A percentile compares a stretch with the other conserved stretches of the same genome.
These are phyloP conservation scores for Epinephelus cyanopodus DNA, from an alignment of 2,113 vertebrate species.

Conservation along the genomic window DNA sequence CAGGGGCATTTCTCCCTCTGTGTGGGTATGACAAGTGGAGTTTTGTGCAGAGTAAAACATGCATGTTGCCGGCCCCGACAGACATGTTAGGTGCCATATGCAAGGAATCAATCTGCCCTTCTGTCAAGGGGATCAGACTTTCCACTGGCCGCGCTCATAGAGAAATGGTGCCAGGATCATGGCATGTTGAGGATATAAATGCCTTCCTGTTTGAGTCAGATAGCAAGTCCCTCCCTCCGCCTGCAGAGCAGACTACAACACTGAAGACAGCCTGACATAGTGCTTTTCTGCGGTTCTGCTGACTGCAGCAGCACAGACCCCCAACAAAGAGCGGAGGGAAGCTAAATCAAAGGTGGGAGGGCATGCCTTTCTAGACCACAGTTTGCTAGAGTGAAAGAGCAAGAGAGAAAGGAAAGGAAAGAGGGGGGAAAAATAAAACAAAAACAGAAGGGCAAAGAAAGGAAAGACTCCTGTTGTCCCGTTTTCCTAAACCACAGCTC, in stretches of 20 bases:
- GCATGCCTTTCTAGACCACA: slow-evolving; percentile 46
- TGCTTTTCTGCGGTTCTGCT: slow-evolving; percentile 67
- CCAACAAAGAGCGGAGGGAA: slow-evolving; percentile 61
- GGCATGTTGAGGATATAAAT: slow-evolving; percentile 78
- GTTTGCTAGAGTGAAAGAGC: slow-evolving; percentile 50
- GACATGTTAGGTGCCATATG: slow-evolving; percentile 54
- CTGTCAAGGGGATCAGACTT: slow-evolving; percentile 72
- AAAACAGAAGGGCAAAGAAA: slow-evolving; percentile 64
- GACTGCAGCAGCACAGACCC: slow-evolving; percentile 66
- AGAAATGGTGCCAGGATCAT: slow-evolving; percentile 58
- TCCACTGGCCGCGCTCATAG: slow-evolving; percentile 65
- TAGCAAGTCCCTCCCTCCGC: slow-evolving; percentile 49
- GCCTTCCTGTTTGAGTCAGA: slow-evolving; percentile 78
- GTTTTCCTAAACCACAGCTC: slow-evolving; percentile 76
- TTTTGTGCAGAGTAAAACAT: slow-evolving; percentile 40
- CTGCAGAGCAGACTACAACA: slow-evolving; percentile 46
- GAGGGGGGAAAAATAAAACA: slow-evolving; percentile 32
- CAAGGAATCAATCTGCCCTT: slow-evolving; percentile 63
- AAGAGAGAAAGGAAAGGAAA: slow-evolving; percentile 15
- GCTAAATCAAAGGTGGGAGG: slow-evolving; percentile 71
- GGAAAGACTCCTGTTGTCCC: slow-evolving; percentile 67
- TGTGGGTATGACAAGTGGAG: slow-evolving; percentile 14
- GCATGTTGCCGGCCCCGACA: slow-evolving; percentile 37
- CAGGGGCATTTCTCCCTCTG: too few species aligned
- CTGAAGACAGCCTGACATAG: slow-evolving; percentile 49